phyloP scores from a whole-genome alignment of 2,797 vertebrate genomes.

The Diceros bicornis region DNA sequence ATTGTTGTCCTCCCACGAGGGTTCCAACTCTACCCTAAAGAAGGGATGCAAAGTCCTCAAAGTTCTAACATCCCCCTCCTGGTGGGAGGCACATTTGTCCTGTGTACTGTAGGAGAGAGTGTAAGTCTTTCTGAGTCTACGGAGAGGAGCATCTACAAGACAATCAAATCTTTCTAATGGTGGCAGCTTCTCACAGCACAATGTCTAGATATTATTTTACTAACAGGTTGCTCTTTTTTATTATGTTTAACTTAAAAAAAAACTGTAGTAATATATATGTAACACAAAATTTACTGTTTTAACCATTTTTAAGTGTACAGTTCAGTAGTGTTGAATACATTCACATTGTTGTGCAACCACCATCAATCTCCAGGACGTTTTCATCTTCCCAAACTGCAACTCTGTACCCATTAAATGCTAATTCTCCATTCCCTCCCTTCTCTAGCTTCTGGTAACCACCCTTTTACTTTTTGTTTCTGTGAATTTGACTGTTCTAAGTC shows the following conservation, averaged over 20 bases:
- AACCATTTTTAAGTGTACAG: background rate
- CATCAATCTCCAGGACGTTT: no score
- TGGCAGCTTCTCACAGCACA: background rate
- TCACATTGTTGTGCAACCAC: background rate
- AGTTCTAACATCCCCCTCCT: background rate
- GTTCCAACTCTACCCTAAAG: no score
- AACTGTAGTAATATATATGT: background rate
- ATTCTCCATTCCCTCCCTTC: background rate
- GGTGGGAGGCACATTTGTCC: no score
- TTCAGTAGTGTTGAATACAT: background rate
- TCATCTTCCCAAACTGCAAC: background rate
- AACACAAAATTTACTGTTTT: background rate
- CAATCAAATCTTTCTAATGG: background rate
- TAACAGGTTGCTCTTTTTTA: background rate
- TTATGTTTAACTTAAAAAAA: background rate
- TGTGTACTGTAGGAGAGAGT: background rate
- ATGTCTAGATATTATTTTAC: background rate
- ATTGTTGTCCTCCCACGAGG: background rate
- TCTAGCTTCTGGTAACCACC: background rate
- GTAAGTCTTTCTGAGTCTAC: background rate
- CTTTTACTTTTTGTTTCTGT: background rate
- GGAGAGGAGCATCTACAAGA: background rate
- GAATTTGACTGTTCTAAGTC: background rate
- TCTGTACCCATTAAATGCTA: background rate
- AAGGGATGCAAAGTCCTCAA: background rate